These are phyloP conservation scores for Nasua narica DNA, from an alignment of 2,797 vertebrate genomes.

Conservation along the genomic window DNA sequence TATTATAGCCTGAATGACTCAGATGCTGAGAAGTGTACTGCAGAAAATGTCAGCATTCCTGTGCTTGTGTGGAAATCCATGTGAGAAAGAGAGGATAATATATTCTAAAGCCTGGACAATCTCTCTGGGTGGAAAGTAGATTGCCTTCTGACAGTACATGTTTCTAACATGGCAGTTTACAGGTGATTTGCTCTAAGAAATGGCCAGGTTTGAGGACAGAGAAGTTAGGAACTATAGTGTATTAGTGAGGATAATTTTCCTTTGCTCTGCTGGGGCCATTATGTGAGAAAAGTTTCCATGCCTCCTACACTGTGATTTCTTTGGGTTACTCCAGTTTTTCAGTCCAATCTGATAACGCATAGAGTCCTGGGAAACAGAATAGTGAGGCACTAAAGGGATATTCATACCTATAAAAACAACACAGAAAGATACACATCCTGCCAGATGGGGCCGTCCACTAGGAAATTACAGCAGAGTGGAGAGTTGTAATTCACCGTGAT, in stretches of 20 bases:
- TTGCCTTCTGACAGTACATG: not conserved
- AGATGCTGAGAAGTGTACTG: not conserved
- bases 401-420: not conserved
- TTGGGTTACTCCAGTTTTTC: not conserved
- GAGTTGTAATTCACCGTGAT: not conserved
- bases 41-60: accelerated
- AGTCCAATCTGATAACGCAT: not conserved
- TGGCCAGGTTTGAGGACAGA: not conserved
- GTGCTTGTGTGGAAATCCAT: not conserved
- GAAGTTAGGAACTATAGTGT: not conserved
- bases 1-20: not conserved
- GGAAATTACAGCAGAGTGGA: not conserved
- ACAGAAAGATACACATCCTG: not conserved
- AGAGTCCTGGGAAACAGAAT: not conserved
- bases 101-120: not conserved
- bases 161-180: not conserved
- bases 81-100: not conserved
- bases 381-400: not conserved
- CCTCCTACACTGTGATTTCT: not conserved
- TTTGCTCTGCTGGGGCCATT: not conserved
- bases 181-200: not conserved
- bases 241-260: not conserved
- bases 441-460: not conserved
- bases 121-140: not conserved
- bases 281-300: not conserved